Evolutionary conservation across 2,797 vertebrate species (phyloP), one percentile per base, ranked within the genome.

Genomic region (Dendrocincla tyrannina): DNA sequence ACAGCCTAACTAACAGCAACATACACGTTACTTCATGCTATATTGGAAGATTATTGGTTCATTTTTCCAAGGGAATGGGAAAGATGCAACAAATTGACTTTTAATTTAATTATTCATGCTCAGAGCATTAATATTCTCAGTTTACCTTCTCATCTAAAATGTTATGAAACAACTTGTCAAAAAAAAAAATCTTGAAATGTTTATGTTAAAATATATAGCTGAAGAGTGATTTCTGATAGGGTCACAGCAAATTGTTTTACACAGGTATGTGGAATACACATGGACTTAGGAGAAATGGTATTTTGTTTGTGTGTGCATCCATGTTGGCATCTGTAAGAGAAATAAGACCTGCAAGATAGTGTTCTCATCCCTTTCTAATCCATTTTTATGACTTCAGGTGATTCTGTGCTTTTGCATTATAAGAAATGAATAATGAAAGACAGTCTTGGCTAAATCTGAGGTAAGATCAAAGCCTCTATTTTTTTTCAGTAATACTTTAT

Each of bases 401-500:
- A 39, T 78, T 88, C 49, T 86, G 32, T 75, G 64, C 37, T 87
- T 94, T 96, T 64, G 23, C 24, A n/a, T 68, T 70, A 46, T 28
- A n/a, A 84, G 58, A 93, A 94, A 75, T 68, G 56, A 93, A 93
- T 91, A 28, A 24, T 52, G 53, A 87, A 86, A 23, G 28, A 16
- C 20, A 78, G 50, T 75, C 76, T 69, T 77, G 83, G 42, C n/a
- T 78, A 56, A 87, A 66, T 87, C 49, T 66, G 33, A 77, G n/a
- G 28, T 49, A 85, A 64, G 55, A 94, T 84, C 37, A 85, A 95
- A 91, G 53, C 33, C 47, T 82, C n/a, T 52, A 5, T 39, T 39
- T 79, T 88, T 89, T 72, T 82, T 47, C 20, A 66, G 39, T 46
- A 82, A 52, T 82, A 30, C 33, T 63, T 91, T 63, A 33, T 75